phyloP scores from a whole-genome alignment of 2,113 vertebrate species.

The Centropus bengalensis region DNA sequence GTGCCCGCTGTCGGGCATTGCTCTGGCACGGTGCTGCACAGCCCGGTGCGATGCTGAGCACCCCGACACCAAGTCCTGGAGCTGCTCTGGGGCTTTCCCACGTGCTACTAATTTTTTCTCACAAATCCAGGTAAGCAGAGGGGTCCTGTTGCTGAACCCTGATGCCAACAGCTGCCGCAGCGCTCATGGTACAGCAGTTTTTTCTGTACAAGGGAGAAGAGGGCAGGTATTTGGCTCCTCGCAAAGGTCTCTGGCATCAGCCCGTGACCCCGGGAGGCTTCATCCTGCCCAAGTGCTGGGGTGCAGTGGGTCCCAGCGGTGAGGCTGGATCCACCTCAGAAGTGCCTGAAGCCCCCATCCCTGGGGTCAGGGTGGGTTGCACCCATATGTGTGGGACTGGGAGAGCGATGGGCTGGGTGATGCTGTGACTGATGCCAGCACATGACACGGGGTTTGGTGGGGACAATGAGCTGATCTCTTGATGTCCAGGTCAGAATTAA shows the following conservation, averaged over 20 bases:
- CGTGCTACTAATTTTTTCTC: accelerated
- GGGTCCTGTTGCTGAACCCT: not conserved
- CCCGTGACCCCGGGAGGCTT: not conserved
- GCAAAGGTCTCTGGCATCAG: not conserved
- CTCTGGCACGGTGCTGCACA: not conserved
- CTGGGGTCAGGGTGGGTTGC: not conserved
- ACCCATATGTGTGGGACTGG: not conserved
- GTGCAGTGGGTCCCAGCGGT: not conserved
- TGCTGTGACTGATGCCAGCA: not conserved
- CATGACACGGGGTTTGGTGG: accelerated
- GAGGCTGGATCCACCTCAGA: not conserved
- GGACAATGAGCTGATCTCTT: not conserved
- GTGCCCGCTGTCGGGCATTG: not conserved
- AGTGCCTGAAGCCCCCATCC: not conserved
- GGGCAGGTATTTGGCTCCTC: not conserved
- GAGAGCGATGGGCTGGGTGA: not conserved
- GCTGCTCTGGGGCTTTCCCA: not conserved
- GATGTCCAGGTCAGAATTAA: not conserved
- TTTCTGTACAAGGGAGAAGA: not conserved
- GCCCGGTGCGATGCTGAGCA: accelerated
- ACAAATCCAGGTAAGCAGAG: not conserved
- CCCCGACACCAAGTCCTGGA: accelerated
- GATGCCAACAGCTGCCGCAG: accelerated
- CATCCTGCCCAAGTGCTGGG: not conserved
- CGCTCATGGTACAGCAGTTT: accelerated